Base-by-base conservation (phyloP, 2,113 vertebrate species). In the Sander lucioperca region DNA sequence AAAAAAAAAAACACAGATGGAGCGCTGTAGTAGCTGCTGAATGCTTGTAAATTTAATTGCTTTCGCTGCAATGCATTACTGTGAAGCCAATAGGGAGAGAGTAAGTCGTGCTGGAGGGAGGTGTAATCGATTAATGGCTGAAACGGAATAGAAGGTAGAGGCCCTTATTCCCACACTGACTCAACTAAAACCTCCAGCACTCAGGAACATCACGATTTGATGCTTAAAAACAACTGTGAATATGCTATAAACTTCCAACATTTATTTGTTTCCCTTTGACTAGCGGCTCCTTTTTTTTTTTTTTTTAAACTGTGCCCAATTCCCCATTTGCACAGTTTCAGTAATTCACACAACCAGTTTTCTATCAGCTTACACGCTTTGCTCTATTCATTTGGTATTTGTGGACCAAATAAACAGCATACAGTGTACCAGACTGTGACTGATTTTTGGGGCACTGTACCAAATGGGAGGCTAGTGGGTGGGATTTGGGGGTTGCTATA, bases 1-100 rank as follows among this genome's bases (percentile, higher is more conserved):
- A n/a, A 43, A 64, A 21, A 7, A 30, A 27, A 63, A 36, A 39
- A 67, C 0, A 7, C 61, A 86, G 82, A 84, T n/a, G 47, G 27
- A 74, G 68, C 12, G 56, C 84, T 83, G 76, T 43, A 62, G 71
- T 62, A 65, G 87, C 86, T 83, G 77, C 89, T 88, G 86, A 92
- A 88, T 59, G 88, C 76, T 85, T 68, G 86, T 79, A 82, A 88
- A 92, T 87, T 33, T 77, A 90, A 91, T 91, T 91, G 84, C 81
- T 70, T 86, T 77, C 50, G 27, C 78, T 86, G 61, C 79, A 21
- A 71, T 73, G 82, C 87, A 91, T 86, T 88, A 86, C 62, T 51
- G 63, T 10, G 66, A 82, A 50, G 63, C 80, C 85, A 77, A 59
- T 0, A 47, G 83, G 81, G 84, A 88, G 86, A 77, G 74, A 57